A percentile compares a stretch with the other conserved stretches of the same genome.
Evolutionary conservation across 2,797 vertebrate species (phyloP).

Genomic region (Centroberyx gerrardi): DNA sequence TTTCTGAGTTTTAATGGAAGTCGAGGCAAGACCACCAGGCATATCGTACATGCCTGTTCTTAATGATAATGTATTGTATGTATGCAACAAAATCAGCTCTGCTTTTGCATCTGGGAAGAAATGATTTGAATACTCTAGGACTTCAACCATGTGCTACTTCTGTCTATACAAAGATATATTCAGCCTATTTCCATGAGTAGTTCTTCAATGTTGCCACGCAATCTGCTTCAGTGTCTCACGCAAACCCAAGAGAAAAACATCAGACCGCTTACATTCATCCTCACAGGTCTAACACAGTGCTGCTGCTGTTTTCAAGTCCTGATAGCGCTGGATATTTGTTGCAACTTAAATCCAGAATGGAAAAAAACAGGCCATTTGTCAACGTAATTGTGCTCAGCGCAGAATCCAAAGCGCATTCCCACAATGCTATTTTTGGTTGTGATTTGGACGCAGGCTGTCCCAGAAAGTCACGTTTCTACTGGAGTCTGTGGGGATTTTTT

Average conservation of each 20-base stretch:
- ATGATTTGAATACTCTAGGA: too few relatives aligned
- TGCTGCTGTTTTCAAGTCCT: constrained; percentile 44
- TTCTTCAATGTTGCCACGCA: background rate
- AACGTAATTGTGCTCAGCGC: constrained; percentile 59
- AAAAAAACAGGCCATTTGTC: constrained; percentile 68
- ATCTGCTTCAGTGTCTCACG: constrained; percentile 33
- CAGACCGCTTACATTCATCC: constrained; percentile 8
- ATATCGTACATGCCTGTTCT: background rate
- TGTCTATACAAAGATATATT: constrained; percentile 32
- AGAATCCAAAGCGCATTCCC: constrained; percentile 65
- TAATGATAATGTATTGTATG: background rate
- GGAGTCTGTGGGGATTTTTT: constrained; percentile 60
- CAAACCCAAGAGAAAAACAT: background rate
- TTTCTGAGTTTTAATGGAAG: background rate
- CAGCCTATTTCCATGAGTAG: constrained; percentile 23
- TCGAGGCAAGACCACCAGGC: background rate
- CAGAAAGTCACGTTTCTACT: constrained; percentile 64
- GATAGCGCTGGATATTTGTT: constrained; percentile 52
- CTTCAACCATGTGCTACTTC: constrained; percentile 36
- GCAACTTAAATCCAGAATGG: constrained; percentile 53
- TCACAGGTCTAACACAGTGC: constrained; percentile 19
- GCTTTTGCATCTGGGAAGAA: background rate
- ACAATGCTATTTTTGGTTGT: constrained; percentile 67
- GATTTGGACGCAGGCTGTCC: constrained; percentile 60
- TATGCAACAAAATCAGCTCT: background rate